Evolutionary conservation across 2,888 invertebrate genomes (phyloP), one percentile per base, ranked within the genome.

Genomic region (Chrysolina oricalcia): DNA sequence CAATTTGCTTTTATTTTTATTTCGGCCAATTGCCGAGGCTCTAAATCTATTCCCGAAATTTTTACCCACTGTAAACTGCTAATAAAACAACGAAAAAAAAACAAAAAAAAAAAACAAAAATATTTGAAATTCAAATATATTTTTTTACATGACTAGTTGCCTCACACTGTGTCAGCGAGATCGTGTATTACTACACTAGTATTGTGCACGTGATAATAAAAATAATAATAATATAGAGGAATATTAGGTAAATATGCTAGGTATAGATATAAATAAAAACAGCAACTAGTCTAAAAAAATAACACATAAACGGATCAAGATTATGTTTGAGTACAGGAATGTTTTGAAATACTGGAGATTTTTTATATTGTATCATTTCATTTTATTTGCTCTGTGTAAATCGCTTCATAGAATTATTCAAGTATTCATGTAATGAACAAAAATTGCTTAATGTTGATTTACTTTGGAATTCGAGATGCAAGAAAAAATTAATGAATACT

Each of bases 81-180:
- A 75, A 77, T 78, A 77, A 78, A 74, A 79, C 67, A 80, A 81
- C 78, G 76, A 83, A 84, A 77, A 76, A 83, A 85, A 84, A 81
- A 78, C 76, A 83, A 84, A 77, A 76, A 83, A 85, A 84, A 77
- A 78, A 83, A 84, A 82, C 77, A 80, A 83, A 85, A 86, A 83
- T 81, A 84, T 85, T 85, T 84, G 83, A 77, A 85, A 84, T 84
- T 81, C 83, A 85, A 85, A 84, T 86, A 81, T 85, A 85, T 86
- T 86, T 84, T 81, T 82, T 83, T 83, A 87, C 83, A 74, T 89
- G 89, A 89, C 89, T 89, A 89, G 89, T 89, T 89, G 88, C 88
- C 87, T 88, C 88, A 89, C 89, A 89, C 89, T 83, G 87, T 88
- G 88, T 83, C 84, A 84, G 81, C 82, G 86, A 86, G 85, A 86